Conservation (phyloP, 2,888 invertebrate species). For the Pasiphila rectangulata region DNA sequence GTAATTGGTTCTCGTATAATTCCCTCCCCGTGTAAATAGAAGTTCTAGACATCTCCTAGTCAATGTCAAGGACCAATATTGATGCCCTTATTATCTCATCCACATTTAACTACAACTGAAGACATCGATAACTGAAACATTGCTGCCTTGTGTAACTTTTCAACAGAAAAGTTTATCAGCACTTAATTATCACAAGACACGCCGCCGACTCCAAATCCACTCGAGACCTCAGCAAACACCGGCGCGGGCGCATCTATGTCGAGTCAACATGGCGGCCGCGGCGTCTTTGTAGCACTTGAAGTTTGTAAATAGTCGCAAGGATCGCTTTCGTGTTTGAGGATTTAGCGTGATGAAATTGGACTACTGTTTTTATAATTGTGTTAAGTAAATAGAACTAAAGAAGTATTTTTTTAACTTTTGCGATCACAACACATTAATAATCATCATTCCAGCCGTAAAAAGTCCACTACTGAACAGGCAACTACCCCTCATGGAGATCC, state of each 20-base stretch:
- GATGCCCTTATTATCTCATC: too few relatives aligned
- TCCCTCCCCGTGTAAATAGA: too few relatives aligned
- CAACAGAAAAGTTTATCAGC: conserved; percentile 1
- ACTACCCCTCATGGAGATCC: too few relatives aligned
- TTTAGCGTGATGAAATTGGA: conserved; percentile 24
- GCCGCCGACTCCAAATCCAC: conserved; percentile 24
- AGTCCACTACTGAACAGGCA: too few relatives aligned
- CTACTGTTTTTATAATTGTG: conserved; percentile 19
- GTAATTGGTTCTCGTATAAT: too few relatives aligned
- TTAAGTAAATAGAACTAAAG: neutral
- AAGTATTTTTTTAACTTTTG: too few relatives aligned
- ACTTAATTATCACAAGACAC: conserved; percentile 19
- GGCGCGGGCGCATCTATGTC: conserved; percentile 24
- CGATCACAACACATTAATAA: too few relatives aligned
- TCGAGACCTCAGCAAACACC: conserved; percentile 29
- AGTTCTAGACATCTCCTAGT: too few relatives aligned
- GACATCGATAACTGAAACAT: too few relatives aligned
- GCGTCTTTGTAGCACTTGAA: conserved; percentile 26
- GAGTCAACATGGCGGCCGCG: conserved; percentile 34
- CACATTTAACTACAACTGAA: too few relatives aligned
- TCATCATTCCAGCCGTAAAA: too few relatives aligned
- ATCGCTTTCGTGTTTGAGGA: conserved; percentile 23
- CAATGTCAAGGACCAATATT: too few relatives aligned
- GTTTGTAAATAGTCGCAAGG: conserved; percentile 18
- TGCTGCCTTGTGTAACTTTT: neutral